Evolutionary conservation across 1,140 invertebrate species (phyloP), one percentile per base, ranked within the genome.

Genomic region (Cheumatopsyche charites): DNA sequence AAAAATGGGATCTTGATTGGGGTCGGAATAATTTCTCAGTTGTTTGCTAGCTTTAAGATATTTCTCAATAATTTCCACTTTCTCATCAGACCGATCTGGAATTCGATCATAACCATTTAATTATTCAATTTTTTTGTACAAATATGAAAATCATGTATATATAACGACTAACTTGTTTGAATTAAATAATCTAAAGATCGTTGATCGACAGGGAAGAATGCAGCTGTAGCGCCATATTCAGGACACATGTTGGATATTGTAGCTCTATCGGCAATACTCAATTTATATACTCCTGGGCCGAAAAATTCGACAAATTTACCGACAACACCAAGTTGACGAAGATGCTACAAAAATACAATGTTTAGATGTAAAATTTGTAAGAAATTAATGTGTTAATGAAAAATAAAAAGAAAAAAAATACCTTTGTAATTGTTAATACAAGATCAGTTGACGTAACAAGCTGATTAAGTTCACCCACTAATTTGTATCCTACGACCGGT

Each of bases 221-320:
- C 97, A 74, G 97, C 90, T 0, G 97, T 99, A 7, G 97, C 97
- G 21, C 98, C 94, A 82, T 98, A 99, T 85, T 98, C 97, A 0
- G 97, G 97, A 81, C 94, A 98, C 97, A 99, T 99, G 83, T 99
- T 99, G 41, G 90, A 96, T 79, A 94, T 97, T 41, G 88, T 98
- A 71, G 91, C 96, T 72, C 98, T 82, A 83, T 99, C 98, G 1
- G 97, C 97, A 63, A 99, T 96, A 55, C 94, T 97, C 0, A 99
- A 82, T 70, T 92, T 89, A 0, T 89, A 80, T 9, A 98, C 94
- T 6, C 97, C 97, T 0, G 94, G 90, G 0, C 98, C 98, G 81
- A 94, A 99, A 83, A 99, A 99, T 85, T 99, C 97, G 1, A 99
- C 97, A 85, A 99, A 99, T 80, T 98, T 98, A 49, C 96, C 97